phyloP scores from a whole-genome alignment of 2,797 vertebrate species.

The Coregonus sp. region DNA sequence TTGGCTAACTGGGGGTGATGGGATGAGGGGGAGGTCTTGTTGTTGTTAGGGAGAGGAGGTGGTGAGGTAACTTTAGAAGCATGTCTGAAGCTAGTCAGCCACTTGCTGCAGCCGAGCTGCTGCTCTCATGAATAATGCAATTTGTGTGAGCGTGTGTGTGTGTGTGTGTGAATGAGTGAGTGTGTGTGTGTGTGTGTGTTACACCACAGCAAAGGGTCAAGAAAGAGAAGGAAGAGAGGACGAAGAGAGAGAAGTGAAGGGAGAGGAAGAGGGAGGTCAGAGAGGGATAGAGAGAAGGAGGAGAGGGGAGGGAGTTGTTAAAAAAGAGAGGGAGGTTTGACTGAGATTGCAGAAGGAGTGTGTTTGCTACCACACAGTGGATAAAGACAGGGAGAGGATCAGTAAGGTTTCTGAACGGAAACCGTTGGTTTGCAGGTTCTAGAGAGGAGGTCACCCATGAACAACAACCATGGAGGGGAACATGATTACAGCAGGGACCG shows the following conservation, averaged over 20 bases:
- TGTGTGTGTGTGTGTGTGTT: not conserved
- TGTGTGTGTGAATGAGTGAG: not conserved
- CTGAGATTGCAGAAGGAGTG: conserved; percentile 20
- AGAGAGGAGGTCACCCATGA: not conserved
- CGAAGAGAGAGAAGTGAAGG: conserved; percentile 12
- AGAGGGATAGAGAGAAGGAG: conserved; percentile 32
- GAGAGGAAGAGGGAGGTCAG: conserved; percentile 39
- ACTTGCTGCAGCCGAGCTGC: conserved; percentile 57
- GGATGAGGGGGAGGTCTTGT: not conserved
- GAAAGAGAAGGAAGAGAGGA: not conserved
- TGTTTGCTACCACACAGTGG: not conserved
- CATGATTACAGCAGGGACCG: conserved; percentile 33
- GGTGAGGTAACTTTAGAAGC: conserved; percentile 47
- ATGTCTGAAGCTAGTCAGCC: conserved; percentile 3
- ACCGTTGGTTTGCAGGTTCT: not conserved
- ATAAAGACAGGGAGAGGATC: too few relatives aligned
- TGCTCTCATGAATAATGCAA: conserved; percentile 53
- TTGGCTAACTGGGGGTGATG: conserved; percentile 2
- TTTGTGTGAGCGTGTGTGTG: not conserved
- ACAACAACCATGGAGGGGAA: conserved; percentile 37
- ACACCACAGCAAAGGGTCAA: not conserved
- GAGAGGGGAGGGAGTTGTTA: too few relatives aligned
- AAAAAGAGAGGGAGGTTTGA: conserved; percentile 25
- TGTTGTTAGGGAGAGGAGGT: conserved; percentile 3
- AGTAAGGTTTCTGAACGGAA: not conserved